Evolutionary conservation across 2,888 invertebrate species (phyloP).

Genomic region (Amblyteles armatorius): DNA sequence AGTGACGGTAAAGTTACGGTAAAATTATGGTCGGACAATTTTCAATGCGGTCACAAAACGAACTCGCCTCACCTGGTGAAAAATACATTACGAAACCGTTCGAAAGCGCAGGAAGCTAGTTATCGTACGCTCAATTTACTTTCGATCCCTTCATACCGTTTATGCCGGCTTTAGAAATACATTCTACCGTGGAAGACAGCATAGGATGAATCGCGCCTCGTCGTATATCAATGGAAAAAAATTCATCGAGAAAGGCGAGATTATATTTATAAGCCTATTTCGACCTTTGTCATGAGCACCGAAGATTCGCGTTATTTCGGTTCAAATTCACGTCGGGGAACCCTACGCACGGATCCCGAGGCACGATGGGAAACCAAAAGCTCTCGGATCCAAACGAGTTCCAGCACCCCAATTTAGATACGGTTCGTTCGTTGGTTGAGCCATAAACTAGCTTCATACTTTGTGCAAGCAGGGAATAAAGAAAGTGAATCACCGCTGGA

Average conservation of each 20-base stretch:
- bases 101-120: neutral
- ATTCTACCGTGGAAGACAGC: neutral
- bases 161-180: neutral
- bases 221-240: slow-evolving; percentile 12
- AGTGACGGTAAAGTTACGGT: neutral
- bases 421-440: slow-evolving; percentile 44
- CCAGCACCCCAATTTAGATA: slow-evolving; percentile 37
- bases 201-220: neutral
- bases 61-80: neutral
- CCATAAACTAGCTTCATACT: slow-evolving; percentile 50
- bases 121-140: slow-evolving; percentile 39
- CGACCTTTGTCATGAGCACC: slow-evolving; percentile 48
- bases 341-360: slow-evolving; percentile 35
- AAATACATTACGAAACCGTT: slow-evolving; percentile 7
- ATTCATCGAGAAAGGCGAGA: slow-evolving; percentile 47
- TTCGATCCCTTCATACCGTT: slow-evolving; percentile 27
- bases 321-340: slow-evolving; percentile 18
- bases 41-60: neutral
- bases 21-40: neutral
- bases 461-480: slow-evolving; percentile 44
- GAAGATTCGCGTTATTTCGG: slow-evolving; percentile 40
- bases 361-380: slow-evolving; percentile 14
- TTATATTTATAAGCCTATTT: slow-evolving; percentile 66
- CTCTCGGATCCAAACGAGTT: slow-evolving; percentile 38
- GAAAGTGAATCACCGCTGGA: slow-evolving; percentile 37